Percentiles rank a stretch among this genome's conserved stretches.
These are phyloP conservation scores for Polydrusus cervinus DNA, from an alignment of 2,888 invertebrate species.

Conservation along the genomic window DNA sequence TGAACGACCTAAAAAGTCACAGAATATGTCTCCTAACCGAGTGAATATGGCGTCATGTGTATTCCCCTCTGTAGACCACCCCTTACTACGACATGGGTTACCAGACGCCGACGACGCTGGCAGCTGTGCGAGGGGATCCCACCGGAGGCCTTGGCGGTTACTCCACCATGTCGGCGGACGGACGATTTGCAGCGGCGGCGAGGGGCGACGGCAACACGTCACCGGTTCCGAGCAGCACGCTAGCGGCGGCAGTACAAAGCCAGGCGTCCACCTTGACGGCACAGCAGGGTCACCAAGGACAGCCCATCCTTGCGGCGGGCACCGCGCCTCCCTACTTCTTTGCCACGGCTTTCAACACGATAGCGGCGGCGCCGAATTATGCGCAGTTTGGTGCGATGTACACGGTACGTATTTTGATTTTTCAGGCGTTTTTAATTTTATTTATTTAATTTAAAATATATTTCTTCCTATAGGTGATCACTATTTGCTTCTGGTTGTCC, in stretches of 20 bases:
- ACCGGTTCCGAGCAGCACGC: slow-evolving; percentile 78
- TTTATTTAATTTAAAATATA: too few relatives aligned
- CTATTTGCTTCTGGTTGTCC: too few relatives aligned
- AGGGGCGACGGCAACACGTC: slow-evolving; percentile 87
- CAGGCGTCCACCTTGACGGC: slow-evolving; percentile 44
- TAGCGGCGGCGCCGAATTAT: slow-evolving; percentile 77
- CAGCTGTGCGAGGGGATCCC: slow-evolving; percentile 80
- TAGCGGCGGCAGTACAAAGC: slow-evolving; percentile 78
- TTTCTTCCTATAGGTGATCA: too few relatives aligned
- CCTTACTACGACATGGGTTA: slow-evolving; percentile 85
- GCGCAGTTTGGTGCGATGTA: slow-evolving; percentile 80
- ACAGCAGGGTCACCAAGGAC: slow-evolving; percentile 74
- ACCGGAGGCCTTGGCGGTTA: slow-evolving; percentile 80
- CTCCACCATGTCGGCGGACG: slow-evolving; percentile 78
- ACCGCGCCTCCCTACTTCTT: slow-evolving; percentile 83
- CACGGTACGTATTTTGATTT: slow-evolving; percentile 74
- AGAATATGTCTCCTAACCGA: slow-evolving; percentile 34
- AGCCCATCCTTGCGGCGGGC: slow-evolving; percentile 76
- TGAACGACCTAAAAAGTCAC: not conserved
- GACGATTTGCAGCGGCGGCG: slow-evolving; percentile 72
- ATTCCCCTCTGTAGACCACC: slow-evolving; percentile 68
- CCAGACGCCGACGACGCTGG: slow-evolving; percentile 82
- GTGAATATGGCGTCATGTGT: slow-evolving; percentile 52
- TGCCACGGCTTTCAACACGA: slow-evolving; percentile 79
- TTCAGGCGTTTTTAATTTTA: too few relatives aligned